A percentile compares a stretch with the other conserved stretches of the same genome.
These are phyloP conservation scores for Eilema sororculum DNA, from an alignment of 2,888 invertebrate genomes.

Conservation along the genomic window DNA sequence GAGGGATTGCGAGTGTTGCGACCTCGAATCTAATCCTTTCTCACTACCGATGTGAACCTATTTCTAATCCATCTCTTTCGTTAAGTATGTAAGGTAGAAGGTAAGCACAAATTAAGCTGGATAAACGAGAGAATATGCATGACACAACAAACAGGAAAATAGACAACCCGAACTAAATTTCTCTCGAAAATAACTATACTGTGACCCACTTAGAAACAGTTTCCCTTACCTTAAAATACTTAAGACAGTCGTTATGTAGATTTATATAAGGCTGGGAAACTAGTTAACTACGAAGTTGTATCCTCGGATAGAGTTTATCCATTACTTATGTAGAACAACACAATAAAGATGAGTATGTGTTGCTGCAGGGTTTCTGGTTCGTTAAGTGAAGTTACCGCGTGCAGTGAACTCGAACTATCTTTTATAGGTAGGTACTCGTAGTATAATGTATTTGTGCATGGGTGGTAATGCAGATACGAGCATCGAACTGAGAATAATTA, in stretches of 20 bases:
- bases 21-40: neutral
- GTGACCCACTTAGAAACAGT: constrained; percentile 14
- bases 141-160: neutral
- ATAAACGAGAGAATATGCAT: neutral
- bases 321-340: constrained; percentile 6
- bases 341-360: neutral
- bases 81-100: neutral
- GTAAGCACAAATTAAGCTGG: neutral
- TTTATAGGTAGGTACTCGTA: no score
- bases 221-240: constrained; percentile 12
- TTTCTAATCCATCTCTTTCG: neutral
- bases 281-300: constrained; percentile 9
- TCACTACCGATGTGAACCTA: neutral
- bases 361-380: neutral
- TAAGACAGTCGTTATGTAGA: constrained; percentile 20
- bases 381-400: neutral
- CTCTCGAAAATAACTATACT: neutral
- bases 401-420: neutral
- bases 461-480: neutral
- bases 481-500: neutral
- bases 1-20: neutral
- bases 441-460: neutral
- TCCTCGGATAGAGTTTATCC: constrained; percentile 13
- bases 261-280: constrained; percentile 7
- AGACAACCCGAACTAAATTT: neutral